Evolutionary conservation across 2,797 vertebrate species (phyloP).

Genomic region (Trachurus trachurus): DNA sequence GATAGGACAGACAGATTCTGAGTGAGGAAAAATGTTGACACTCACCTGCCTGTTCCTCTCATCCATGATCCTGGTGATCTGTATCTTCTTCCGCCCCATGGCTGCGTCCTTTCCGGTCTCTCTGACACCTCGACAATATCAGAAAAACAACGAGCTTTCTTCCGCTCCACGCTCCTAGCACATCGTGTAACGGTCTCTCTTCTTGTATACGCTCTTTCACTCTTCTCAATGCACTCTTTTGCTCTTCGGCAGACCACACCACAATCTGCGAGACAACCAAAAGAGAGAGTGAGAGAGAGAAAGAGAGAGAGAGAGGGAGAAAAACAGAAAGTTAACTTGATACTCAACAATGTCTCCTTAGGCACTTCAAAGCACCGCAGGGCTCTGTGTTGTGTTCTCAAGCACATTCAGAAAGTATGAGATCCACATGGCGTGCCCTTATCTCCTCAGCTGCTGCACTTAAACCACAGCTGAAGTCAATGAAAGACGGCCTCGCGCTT

Average conservation of each 20-base stretch:
- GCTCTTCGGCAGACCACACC: slow-evolving; percentile 65
- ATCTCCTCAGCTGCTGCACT: slow-evolving; percentile 73
- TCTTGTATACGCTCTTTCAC: slow-evolving; percentile 68
- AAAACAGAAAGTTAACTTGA: slow-evolving; percentile 68
- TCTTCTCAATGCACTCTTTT: slow-evolving; percentile 52
- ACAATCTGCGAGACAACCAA: slow-evolving; percentile 74
- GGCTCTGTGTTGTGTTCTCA: slow-evolving; percentile 70
- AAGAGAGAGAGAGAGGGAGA: slow-evolving; percentile 36
- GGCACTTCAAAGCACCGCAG: slow-evolving; percentile 74
- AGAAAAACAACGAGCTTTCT: slow-evolving; percentile 88
- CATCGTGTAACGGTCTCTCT: slow-evolving; percentile 90
- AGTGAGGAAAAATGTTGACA: slow-evolving; percentile 26
- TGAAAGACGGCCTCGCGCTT: slow-evolving; percentile 43
- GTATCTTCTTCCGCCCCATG: slow-evolving; percentile 99
- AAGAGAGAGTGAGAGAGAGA: slow-evolving; percentile 11
- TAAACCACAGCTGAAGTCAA: slow-evolving; percentile 68
- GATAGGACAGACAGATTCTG: neutral
- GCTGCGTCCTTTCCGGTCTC: slow-evolving; percentile 86
- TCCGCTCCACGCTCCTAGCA: slow-evolving; percentile 90
- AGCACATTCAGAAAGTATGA: slow-evolving; percentile 75
- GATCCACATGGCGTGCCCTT: slow-evolving; percentile 66
- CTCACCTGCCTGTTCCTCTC: slow-evolving; percentile 99
- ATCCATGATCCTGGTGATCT: slow-evolving; percentile 99
- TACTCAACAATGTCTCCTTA: slow-evolving; percentile 72
- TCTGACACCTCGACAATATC: slow-evolving; percentile 91